These are phyloP conservation scores for Cyclophora punctaria DNA, from an alignment of 2,888 invertebrate species.

Conservation along the genomic window DNA sequence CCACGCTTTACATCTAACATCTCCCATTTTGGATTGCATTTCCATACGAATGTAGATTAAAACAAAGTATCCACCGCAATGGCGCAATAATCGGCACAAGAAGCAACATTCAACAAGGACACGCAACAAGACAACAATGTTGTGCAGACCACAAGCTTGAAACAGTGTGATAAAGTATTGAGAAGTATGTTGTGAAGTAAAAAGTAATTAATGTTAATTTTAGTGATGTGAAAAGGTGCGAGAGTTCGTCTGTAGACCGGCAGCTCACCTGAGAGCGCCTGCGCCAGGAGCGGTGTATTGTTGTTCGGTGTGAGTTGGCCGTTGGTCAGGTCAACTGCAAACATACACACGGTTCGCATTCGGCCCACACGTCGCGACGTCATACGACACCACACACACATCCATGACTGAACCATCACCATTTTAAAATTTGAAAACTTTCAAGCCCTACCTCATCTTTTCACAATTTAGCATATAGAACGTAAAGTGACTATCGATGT, in stretches of 20 bases:
- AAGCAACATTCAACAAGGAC: neutral
- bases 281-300: constrained; percentile 95
- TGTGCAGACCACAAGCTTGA: neutral
- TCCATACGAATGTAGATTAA: neutral
- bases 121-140: neutral
- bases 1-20: neutral
- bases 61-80: neutral
- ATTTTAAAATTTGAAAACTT: constrained; percentile 34
- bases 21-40: neutral
- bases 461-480: constrained; percentile 52
- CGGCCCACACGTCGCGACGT: constrained; percentile 61
- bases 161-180: neutral
- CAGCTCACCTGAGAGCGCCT: constrained; percentile 92
- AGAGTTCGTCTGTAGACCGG: constrained; percentile 34
- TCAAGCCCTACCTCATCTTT: constrained; percentile 37
- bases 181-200: too few species aligned
- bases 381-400: constrained; percentile 47
- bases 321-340: constrained; percentile 95
- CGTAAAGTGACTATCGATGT: constrained; percentile 61
- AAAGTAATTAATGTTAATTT: neutral
- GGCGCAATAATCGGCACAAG: neutral
- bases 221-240: constrained; percentile 23
- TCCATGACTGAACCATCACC: constrained; percentile 71
- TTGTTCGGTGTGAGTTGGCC: constrained; percentile 97
- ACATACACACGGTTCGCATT: constrained; percentile 79